These are phyloP conservation scores for Megaceryle maxima DNA, from an alignment of 2,113 vertebrate genomes.

Conservation along the genomic window DNA sequence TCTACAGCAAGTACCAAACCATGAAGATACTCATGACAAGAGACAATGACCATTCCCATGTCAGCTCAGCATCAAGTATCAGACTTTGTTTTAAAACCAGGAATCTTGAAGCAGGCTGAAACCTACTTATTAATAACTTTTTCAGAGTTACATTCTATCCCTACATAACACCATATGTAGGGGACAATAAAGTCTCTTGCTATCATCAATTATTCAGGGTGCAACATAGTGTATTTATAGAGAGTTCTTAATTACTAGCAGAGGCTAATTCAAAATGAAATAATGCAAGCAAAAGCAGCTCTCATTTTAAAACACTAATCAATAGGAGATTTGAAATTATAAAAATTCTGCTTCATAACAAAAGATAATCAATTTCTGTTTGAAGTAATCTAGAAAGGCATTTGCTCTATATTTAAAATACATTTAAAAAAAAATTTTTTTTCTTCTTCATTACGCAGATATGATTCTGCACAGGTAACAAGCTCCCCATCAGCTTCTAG, in stretches of 20 bases:
- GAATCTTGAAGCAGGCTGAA: neutral
- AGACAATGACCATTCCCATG: neutral
- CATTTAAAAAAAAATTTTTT: neutral
- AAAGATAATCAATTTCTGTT: neutral
- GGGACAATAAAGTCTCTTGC: neutral
- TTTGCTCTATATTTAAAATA: neutral
- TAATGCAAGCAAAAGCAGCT: neutral
- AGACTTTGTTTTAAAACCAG: neutral
- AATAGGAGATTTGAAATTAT: neutral
- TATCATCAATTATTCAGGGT: accelerated
- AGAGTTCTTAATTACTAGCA: neutral
- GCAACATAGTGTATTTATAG: neutral
- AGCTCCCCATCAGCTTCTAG: neutral
- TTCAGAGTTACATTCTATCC: neutral
- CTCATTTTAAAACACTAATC: neutral
- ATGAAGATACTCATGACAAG: neutral
- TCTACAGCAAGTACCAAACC: neutral
- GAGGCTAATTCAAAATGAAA: neutral
- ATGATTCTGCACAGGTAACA: neutral
- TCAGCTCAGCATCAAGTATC: neutral
- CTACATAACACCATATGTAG: neutral
- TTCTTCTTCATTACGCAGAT: neutral
- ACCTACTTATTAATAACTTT: neutral
- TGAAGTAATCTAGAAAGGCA: neutral
- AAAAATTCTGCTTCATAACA: neutral